Percentiles rank a stretch among this genome's conserved stretches.
Conservation (phyloP, 92 coral and sea anemone genomes). For the Epizoanthus fatuus region DNA sequence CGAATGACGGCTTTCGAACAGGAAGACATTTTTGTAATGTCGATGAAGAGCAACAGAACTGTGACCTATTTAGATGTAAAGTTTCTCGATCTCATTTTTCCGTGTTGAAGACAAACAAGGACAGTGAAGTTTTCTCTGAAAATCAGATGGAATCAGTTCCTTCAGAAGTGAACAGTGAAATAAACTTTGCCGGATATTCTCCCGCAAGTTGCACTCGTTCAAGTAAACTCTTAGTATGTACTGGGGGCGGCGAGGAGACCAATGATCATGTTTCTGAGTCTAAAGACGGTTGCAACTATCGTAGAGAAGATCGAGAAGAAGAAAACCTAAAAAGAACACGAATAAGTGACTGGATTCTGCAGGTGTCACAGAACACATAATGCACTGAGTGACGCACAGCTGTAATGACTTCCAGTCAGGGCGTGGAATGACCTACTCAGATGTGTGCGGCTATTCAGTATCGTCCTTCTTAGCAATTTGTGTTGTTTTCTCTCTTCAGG, state of each 20-base stretch:
- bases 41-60: background rate
- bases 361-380: conserved; percentile 26
- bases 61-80: background rate
- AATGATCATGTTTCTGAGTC: background rate
- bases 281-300: background rate
- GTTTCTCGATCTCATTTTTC: background rate
- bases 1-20: background rate
- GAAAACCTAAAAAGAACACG: conserved; percentile 14
- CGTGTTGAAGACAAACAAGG: background rate
- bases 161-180: background rate
- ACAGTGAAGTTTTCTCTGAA: background rate
- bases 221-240: background rate
- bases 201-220: background rate
- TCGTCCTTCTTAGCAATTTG: no score
- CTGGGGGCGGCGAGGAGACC: conserved; percentile 6
- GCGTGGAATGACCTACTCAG: no score
- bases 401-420: no score
- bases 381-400: background rate
- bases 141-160: background rate
- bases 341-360: conserved; percentile 43
- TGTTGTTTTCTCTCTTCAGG: no score
- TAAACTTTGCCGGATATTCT: background rate
- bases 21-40: conserved; percentile 1
- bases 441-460: no score
- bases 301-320: conserved; percentile 8